A percentile compares a stretch with the other conserved stretches of the same genome.
phyloP scores from a whole-genome alignment of 2,888 invertebrate species.

The Scrobipalpa costella region DNA sequence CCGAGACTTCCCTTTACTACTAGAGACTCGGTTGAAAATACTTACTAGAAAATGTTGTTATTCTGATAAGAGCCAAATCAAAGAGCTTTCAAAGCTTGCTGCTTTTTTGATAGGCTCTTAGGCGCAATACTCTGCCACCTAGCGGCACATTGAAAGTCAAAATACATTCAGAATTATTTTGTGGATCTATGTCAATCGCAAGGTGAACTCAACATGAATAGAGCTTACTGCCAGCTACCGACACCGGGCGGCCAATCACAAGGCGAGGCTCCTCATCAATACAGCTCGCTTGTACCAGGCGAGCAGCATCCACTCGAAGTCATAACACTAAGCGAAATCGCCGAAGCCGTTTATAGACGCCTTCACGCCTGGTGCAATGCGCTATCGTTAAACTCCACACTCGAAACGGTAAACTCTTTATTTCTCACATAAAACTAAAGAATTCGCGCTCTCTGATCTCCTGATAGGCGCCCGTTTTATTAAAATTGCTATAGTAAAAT shows the following conservation, averaged over 20 bases:
- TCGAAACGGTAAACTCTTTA: constrained; percentile 23
- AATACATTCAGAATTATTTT: neutral
- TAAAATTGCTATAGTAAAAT: constrained; percentile 16
- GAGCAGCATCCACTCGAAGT: constrained; percentile 45
- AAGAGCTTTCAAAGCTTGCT: too few relatives aligned
- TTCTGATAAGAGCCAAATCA: too few relatives aligned
- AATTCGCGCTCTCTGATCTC: constrained; percentile 14
- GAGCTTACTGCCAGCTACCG: neutral
- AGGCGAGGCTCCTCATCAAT: neutral
- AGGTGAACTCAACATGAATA: constrained; percentile 38
- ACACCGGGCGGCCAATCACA: neutral
- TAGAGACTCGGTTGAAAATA: too few relatives aligned
- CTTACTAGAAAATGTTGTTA: too few relatives aligned
- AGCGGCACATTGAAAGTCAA: neutral
- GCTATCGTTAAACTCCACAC: constrained; percentile 26
- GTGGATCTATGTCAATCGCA: constrained; percentile 39
- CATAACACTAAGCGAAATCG: constrained; percentile 44
- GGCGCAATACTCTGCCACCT: too few relatives aligned
- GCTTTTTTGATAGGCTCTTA: too few relatives aligned
- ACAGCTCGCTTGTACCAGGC: constrained; percentile 6
- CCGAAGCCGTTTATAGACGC: constrained; percentile 4
- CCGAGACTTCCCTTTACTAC: too few relatives aligned
- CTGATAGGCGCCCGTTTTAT: constrained; percentile 15
- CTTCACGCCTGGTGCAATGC: constrained; percentile 21
- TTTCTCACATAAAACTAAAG: constrained; percentile 16